phyloP scores from a whole-genome alignment of 1,140 invertebrate genomes.

The Steinernema feltiae region DNA sequence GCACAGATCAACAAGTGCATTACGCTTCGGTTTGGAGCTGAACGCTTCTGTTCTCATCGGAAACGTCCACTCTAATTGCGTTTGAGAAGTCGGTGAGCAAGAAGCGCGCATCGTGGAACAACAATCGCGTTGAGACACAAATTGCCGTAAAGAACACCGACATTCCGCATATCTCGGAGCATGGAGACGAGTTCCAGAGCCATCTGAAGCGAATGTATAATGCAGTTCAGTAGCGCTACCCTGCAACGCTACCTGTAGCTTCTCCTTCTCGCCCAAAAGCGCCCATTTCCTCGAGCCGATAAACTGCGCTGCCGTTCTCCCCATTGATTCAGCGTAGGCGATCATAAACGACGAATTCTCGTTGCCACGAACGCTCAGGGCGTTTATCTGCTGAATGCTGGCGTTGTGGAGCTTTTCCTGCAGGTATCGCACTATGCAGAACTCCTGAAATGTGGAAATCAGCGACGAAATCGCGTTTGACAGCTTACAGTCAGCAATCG shows the following conservation, averaged over 20 bases:
- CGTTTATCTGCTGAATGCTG: neutral
- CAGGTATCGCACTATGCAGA: neutral
- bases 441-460: neutral
- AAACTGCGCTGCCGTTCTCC: neutral
- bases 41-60: neutral
- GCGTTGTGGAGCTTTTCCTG: neutral
- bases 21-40: neutral
- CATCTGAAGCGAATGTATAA: neutral
- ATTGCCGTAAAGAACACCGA: neutral
- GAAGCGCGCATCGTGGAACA: neutral
- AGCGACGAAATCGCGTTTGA: neutral
- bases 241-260: too few relatives aligned
- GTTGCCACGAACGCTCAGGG: neutral
- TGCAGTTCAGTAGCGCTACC: too few relatives aligned
- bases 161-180: neutral
- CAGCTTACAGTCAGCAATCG: neutral
- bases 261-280: neutral
- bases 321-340: neutral
- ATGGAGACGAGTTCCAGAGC: neutral
- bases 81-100: neutral
- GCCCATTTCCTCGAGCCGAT: neutral
- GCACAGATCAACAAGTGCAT: neutral
- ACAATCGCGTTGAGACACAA: neutral
- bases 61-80: neutral
- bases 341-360: neutral